Percentiles rank a stretch among this genome's conserved stretches.
Evolutionary conservation across 2,888 invertebrate genomes (phyloP).

Genomic region (Drosophila birchii): DNA sequence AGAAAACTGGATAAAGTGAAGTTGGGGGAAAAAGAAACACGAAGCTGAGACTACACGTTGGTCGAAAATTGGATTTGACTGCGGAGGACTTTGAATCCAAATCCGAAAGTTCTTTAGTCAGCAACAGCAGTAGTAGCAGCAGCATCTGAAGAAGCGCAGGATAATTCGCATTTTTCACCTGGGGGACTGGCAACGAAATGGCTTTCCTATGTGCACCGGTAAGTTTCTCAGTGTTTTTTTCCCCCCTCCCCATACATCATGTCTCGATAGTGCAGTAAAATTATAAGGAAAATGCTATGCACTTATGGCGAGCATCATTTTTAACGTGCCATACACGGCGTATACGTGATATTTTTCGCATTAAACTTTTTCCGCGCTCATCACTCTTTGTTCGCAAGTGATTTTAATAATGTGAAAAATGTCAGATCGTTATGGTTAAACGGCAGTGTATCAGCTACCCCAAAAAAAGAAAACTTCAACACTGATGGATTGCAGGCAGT

Average conservation of each 20-base stretch:
- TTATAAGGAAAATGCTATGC: slow-evolving; percentile 40
- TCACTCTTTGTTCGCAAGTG: slow-evolving; percentile 53
- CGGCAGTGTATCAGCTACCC: slow-evolving; percentile 36
- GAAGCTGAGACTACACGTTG: slow-evolving; percentile 43
- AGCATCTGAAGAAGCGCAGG: slow-evolving; percentile 50
- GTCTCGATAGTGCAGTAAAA: slow-evolving; percentile 39
- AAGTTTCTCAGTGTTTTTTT: slow-evolving; percentile 39
- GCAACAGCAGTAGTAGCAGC: slow-evolving; percentile 12
- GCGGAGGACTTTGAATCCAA: slow-evolving; percentile 38
- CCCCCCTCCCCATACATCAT: slow-evolving; percentile 20
- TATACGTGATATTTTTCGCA: slow-evolving; percentile 54
- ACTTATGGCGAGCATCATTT: slow-evolving; percentile 40
- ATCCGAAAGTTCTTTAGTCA: slow-evolving; percentile 43
- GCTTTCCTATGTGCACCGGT: slow-evolving; percentile 73
- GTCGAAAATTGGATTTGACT: slow-evolving; percentile 73
- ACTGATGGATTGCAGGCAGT: slow-evolving; percentile 47
- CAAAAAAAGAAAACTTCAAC: slow-evolving; percentile 22
- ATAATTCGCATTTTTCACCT: slow-evolving; percentile 66
- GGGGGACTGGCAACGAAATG: slow-evolving; percentile 78
- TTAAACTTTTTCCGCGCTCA: slow-evolving; percentile 40
- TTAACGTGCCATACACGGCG: slow-evolving; percentile 46
- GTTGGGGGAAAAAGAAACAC: not conserved
- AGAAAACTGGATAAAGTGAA: slow-evolving; percentile 1
- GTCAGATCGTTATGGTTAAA: slow-evolving; percentile 60
- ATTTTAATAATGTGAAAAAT: slow-evolving; percentile 78